phyloP scores from a whole-genome alignment of 2,888 invertebrate species.

The Agriopis marginaria region DNA sequence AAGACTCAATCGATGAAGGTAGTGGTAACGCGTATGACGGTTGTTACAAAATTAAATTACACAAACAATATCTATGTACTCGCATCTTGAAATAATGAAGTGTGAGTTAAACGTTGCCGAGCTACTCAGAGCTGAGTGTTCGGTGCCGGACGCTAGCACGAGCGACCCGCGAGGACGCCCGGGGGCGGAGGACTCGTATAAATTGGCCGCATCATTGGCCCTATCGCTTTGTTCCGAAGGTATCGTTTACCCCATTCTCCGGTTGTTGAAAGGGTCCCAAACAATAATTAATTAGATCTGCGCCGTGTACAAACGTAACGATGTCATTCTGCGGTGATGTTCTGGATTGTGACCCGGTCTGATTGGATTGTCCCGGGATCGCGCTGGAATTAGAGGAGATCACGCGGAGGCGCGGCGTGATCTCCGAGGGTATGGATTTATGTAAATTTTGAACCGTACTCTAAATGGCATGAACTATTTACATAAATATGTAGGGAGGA shows the following conservation, averaged over 20 bases:
- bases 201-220: conserved; percentile 52
- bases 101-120: no score
- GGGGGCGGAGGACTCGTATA: conserved; percentile 45
- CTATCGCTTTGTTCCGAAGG: conserved; percentile 46
- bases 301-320: conserved; percentile 49
- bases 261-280: conserved; percentile 49
- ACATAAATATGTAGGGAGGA: conserved; percentile 30
- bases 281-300: conserved; percentile 69
- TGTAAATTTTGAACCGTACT: conserved; percentile 41
- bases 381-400: conserved; percentile 46
- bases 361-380: conserved; percentile 58
- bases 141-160: no score
- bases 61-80: no score
- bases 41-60: no score
- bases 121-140: no score
- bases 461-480: conserved; percentile 36
- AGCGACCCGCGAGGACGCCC: background rate
- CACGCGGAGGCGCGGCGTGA: conserved; percentile 29
- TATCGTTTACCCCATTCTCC: conserved; percentile 55
- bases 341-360: conserved; percentile 45
- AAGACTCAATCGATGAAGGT: no score
- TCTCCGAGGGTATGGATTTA: conserved; percentile 44
- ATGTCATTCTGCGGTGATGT: conserved; percentile 49
- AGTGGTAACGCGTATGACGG: no score
- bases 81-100: no score